A percentile compares a stretch with the other conserved stretches of the same genome.
Conservation (phyloP, 2,113 vertebrate genomes). For the Actenoides hombroni region DNA sequence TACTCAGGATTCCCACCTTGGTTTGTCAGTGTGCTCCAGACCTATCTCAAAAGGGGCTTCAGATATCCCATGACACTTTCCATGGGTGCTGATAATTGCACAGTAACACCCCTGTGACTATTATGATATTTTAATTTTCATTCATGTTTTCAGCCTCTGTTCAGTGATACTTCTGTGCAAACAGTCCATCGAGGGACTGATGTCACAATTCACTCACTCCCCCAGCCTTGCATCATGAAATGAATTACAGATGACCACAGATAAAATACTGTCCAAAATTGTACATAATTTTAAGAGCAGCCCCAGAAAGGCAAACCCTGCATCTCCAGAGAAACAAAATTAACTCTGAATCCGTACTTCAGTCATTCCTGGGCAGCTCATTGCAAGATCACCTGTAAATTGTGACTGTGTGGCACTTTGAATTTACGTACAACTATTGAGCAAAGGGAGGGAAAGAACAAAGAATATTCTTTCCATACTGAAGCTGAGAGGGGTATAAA, state of each 20-base stretch:
- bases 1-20: not conserved
- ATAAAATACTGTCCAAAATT: not conserved
- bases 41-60: not conserved
- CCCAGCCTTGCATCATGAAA: not conserved
- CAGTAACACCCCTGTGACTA: not conserved
- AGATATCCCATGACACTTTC: not conserved
- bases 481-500: not conserved
- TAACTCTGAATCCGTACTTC: not conserved
- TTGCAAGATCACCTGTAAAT: not conserved
- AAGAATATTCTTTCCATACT: not conserved
- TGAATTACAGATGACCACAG: not conserved
- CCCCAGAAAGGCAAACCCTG: not conserved
- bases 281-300: not conserved
- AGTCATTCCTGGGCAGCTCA: not conserved
- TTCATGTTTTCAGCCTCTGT: not conserved
- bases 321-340: not conserved
- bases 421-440: not conserved
- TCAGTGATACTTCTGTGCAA: not conserved
- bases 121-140: not conserved
- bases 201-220: not conserved
- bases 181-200: not conserved
- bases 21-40: not conserved
- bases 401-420: not conserved
- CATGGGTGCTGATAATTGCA: not conserved
- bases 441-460: not conserved